Conservation (phyloP, 2,113 vertebrate genomes). For the Canis aureus region DNA sequence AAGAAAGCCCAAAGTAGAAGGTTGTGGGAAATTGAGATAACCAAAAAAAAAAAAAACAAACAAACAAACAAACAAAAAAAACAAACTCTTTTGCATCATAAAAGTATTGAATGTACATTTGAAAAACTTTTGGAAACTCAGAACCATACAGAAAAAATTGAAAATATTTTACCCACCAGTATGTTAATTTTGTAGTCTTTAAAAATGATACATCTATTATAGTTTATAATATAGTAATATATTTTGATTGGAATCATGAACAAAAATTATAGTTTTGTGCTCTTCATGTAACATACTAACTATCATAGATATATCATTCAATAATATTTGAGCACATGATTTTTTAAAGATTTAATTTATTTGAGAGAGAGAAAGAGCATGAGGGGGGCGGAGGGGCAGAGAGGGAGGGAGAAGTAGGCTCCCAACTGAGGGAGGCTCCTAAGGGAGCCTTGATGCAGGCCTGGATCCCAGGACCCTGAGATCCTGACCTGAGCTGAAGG, state of each 20-base stretch:
- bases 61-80: neutral
- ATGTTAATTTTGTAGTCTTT: slow-evolving; percentile 25
- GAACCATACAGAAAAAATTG: neutral
- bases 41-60: neutral
- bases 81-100: neutral
- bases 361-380: neutral
- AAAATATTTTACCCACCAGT: neutral
- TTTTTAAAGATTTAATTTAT: neutral
- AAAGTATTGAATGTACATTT: neutral
- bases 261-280: neutral
- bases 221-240: neutral
- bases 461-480: neutral
- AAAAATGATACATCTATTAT: neutral
- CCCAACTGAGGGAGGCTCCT: neutral
- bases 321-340: neutral
- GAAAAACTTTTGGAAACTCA: neutral
- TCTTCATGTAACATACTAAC: neutral
- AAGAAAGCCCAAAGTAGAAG: neutral
- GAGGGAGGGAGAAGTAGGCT: neutral
- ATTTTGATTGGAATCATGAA: neutral
- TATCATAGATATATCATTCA: neutral
- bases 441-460: neutral
- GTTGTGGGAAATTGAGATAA: neutral
- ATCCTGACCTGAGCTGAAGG: neutral
- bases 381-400: too few species aligned